A percentile compares a stretch with the other conserved stretches of the same genome.
Evolutionary conservation across 2,888 invertebrate species (phyloP).

Genomic region (Beris chalybata): DNA sequence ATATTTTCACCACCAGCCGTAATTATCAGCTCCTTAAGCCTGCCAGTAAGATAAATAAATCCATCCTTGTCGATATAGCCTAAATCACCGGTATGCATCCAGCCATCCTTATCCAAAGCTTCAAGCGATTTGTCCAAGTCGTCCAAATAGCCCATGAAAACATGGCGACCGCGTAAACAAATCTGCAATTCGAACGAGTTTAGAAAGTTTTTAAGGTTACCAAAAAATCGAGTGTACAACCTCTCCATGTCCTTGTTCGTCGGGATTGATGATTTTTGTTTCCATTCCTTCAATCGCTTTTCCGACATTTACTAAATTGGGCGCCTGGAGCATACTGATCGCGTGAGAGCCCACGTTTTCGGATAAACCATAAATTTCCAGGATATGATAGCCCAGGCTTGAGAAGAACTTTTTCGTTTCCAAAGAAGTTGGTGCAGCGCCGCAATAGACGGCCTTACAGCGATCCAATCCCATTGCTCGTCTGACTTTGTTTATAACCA

Average conservation of each 20-base stretch:
- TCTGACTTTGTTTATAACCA: conserved; percentile 76
- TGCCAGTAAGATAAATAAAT: conserved; percentile 73
- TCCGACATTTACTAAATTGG: conserved; percentile 72
- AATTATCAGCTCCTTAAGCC: conserved; percentile 79
- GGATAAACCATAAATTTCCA: conserved; percentile 87
- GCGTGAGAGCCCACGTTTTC: conserved; percentile 80
- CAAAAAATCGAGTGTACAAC: conserved; percentile 48
- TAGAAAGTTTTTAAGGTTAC: background rate
- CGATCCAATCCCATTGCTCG: conserved; percentile 75
- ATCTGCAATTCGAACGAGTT: conserved; percentile 53
- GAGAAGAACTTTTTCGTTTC: conserved; percentile 85
- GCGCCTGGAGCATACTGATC: conserved; percentile 58
- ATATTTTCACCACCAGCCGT: conserved; percentile 96
- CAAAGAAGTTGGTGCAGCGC: conserved; percentile 79
- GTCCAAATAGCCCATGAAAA: conserved; percentile 88
- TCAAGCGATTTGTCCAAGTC: conserved; percentile 71
- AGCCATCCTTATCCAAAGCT: conserved; percentile 74
- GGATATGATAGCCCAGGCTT: conserved; percentile 77
- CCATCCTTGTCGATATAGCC: conserved; percentile 75
- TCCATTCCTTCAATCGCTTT: conserved; percentile 64
- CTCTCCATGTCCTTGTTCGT: conserved; percentile 73
- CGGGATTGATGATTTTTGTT: conserved; percentile 67
- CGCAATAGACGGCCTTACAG: conserved; percentile 68
- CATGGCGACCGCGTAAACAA: conserved; percentile 78
- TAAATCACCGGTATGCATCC: conserved; percentile 86